phyloP scores from a whole-genome alignment of 2,113 vertebrate genomes.

The Montifringilla adamsi region DNA sequence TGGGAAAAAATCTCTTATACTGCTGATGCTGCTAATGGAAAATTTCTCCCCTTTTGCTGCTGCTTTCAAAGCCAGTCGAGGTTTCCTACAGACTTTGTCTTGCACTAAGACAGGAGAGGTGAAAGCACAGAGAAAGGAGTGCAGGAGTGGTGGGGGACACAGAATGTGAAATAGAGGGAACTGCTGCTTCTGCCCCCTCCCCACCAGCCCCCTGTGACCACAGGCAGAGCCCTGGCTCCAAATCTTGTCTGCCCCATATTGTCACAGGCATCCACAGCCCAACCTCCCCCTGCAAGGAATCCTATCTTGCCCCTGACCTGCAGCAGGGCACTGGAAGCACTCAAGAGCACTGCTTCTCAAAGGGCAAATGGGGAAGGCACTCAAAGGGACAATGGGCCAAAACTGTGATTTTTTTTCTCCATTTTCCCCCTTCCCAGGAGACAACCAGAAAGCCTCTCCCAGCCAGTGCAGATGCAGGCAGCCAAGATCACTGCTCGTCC shows the following conservation, averaged over 20 bases:
- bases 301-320: fast-evolving
- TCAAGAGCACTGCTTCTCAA: not conserved
- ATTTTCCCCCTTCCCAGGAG: not conserved
- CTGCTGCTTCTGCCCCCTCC: not conserved
- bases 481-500: not conserved
- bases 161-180: not conserved
- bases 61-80: conserved; percentile 57
- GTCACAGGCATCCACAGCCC: not conserved
- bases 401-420: not conserved
- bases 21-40: conserved; percentile 78
- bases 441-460: not conserved
- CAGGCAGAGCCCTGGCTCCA: not conserved
- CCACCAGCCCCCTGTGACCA: not conserved
- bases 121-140: not conserved
- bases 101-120: not conserved
- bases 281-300: not conserved
- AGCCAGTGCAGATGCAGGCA: not conserved
- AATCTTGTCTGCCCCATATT: not conserved
- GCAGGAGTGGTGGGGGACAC: not conserved
- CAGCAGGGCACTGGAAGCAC: not conserved
- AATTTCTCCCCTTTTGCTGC: conserved; percentile 68
- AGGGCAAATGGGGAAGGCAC: fast-evolving
- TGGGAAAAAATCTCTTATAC: conserved; percentile 72
- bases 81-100: conserved; percentile 46
- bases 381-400: not conserved